Base-by-base conservation (phyloP, 2,797 vertebrate genomes). In the Syndactyla subalaris region DNA sequence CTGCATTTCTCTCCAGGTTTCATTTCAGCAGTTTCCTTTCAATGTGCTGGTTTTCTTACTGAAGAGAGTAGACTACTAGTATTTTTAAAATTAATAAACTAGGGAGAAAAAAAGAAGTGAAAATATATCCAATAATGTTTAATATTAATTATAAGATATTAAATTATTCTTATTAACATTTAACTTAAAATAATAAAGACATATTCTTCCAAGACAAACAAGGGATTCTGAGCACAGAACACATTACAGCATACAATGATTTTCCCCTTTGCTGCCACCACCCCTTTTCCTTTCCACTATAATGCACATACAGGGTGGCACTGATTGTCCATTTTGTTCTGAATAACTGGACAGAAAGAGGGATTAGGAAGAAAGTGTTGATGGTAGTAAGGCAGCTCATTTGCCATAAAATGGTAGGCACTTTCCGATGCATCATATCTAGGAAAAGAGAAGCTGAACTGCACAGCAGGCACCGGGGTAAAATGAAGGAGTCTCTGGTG, bases 181-280 rank as follows among this genome's bases (percentile, higher is more conserved):
- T 91, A 95, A 92, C 5, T 91, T 93, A 84, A 77, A 71, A 58
- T 59, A 91, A 84, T 78, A 91, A 76, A 88, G 16, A 41, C 23
- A 36, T 23, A 46, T 17, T 52, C 10, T 85, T 89, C 27, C 13
- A 72, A 73, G 63, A 27, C 16, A 65, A 22, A 23, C 6, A n/a
- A 71, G 24, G 51, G 3, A 76, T 70, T 62, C 20, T 52, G 13
- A 88, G 30, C 46, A 76, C 32, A 29, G 57, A 46, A 59, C 30
- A 57, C 20, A 45, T 57, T 19, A 46, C 17, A 68, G 5, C 11
- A 41, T 8, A 58, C 16, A 62, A 10, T 3, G 6, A 0, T 21
- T 76, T 19, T 12, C 23, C 30, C 13, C 8, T 38, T 41, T 41
- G 24, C 17, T 57, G 41, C 58, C 34, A 38, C 34, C 14, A 5